Conservation (phyloP, 2,113 vertebrate genomes). For the mouse (Mus musculus) region GRCm39 chr13:73402501-73403000, state of each 20-base stretch:
- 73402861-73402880: not conserved
- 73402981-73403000: too few relatives aligned
- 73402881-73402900: not conserved
- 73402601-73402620: not conserved
- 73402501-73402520: rapidly evolving
- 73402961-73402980: not conserved
- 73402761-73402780: not conserved
- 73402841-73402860: not conserved
- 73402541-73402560: too few relatives aligned
- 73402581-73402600: rapidly evolving
- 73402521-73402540: not conserved
- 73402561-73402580: not conserved
- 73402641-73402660: too few relatives aligned
- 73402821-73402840: not conserved
- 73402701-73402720: not conserved
- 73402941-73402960: too few relatives aligned
- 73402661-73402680: not conserved
- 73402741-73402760: not conserved
- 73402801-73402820: not conserved
- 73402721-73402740: not conserved
- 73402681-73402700: not conserved
- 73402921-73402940: not conserved
- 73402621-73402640: not conserved
- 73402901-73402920: not conserved
- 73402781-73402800: not conserved